Evolutionary conservation across 2,888 invertebrate genomes (phyloP).

Genomic region (Torymus auratus): DNA sequence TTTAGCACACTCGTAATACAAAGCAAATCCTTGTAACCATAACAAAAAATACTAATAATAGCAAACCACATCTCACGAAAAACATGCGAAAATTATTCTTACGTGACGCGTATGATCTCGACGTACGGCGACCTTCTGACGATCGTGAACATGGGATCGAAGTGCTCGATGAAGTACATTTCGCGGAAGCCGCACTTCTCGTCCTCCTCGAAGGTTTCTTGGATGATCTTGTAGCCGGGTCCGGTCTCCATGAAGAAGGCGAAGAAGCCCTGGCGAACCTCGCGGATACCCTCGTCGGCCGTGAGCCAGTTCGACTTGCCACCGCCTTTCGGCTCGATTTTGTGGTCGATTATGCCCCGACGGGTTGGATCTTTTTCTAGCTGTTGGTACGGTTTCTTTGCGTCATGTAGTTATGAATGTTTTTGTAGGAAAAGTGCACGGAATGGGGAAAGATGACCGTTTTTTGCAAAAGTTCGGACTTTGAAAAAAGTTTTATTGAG

Average conservation of each 20-base stretch:
- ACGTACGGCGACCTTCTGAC: constrained; percentile 72
- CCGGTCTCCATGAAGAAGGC: constrained; percentile 84
- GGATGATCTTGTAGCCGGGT: constrained; percentile 82
- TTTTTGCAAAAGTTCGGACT: too few relatives aligned
- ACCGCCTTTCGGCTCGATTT: constrained; percentile 82
- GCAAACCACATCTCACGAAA: not conserved
- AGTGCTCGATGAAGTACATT: constrained; percentile 75
- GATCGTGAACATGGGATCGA: constrained; percentile 71
- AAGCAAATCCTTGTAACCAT: too few relatives aligned
- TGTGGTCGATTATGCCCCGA: constrained; percentile 81
- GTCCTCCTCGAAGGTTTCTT: constrained; percentile 82
- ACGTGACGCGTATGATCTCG: constrained; percentile 75
- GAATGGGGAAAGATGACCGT: too few relatives aligned
- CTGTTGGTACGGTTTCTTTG: not conserved
- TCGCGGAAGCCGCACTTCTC: constrained; percentile 85
- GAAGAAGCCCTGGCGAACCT: constrained; percentile 81
- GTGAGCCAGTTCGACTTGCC: constrained; percentile 79
- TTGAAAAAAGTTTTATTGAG: too few relatives aligned
- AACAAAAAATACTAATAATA: constrained; percentile 26
- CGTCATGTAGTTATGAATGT: too few relatives aligned
- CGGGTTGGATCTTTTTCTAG: constrained; percentile 79
- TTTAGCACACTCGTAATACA: too few relatives aligned
- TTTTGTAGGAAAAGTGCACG: too few relatives aligned
- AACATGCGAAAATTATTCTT: constrained; percentile 18
- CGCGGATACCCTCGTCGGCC: constrained; percentile 81